phyloP scores from a whole-genome alignment of 2,888 invertebrate species.

The Steinernema scapterisci region DNA sequence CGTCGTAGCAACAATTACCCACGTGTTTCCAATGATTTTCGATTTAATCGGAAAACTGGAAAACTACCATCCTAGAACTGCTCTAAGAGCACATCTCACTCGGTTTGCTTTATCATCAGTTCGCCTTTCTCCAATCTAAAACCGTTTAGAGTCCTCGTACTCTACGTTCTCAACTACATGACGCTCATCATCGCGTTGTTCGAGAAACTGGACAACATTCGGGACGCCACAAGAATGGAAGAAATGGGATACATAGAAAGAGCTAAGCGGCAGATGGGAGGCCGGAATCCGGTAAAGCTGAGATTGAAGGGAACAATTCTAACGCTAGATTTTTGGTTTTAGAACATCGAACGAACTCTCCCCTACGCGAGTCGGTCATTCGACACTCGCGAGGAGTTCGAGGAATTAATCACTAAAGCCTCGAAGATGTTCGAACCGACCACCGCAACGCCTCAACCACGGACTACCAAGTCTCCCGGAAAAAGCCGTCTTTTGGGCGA shows the following conservation, averaged over 20 bases:
- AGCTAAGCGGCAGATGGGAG: slow-evolving; percentile 35
- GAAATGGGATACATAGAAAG: slow-evolving; percentile 11
- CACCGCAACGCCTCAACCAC: background rate
- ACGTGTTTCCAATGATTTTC: slow-evolving; percentile 86
- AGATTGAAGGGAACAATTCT: too few species aligned
- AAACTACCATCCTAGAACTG: slow-evolving; percentile 90
- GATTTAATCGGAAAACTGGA: slow-evolving; percentile 81
- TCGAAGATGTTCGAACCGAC: slow-evolving; percentile 40
- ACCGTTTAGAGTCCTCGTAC: slow-evolving; percentile 84
- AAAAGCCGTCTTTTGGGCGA: slow-evolving; percentile 27
- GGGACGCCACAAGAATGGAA: slow-evolving; percentile 36
- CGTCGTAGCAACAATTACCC: slow-evolving; percentile 85
- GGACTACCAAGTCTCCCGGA: slow-evolving; percentile 12
- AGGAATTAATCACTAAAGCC: slow-evolving; percentile 46
- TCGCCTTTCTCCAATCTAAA: background rate
- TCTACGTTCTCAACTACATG: slow-evolving; percentile 91
- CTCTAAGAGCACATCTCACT: slow-evolving; percentile 84
- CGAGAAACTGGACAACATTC: slow-evolving; percentile 76
- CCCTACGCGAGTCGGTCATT: slow-evolving; percentile 54
- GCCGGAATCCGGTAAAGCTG: slow-evolving; percentile 35
- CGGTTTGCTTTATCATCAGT: slow-evolving; percentile 73
- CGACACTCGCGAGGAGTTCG: slow-evolving; percentile 49
- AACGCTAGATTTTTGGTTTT: too few species aligned
- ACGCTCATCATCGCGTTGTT: slow-evolving; percentile 85
- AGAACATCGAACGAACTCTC: slow-evolving; percentile 50